Percentiles rank a stretch among this genome's conserved stretches.
Conservation (phyloP, 2,113 vertebrate species). For the Eretmodus cyanostictus region DNA sequence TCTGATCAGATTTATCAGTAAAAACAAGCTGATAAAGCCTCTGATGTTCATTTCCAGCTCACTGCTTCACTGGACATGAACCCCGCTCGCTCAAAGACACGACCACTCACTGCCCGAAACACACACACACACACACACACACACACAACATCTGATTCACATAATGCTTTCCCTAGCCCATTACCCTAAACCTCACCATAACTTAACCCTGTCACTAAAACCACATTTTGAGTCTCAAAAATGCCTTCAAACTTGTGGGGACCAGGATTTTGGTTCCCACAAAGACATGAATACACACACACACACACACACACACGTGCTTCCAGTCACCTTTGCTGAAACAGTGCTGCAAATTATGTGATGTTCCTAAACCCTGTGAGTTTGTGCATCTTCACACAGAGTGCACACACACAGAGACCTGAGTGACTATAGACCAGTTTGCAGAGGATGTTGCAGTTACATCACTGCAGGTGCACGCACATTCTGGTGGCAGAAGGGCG, state of each 20-base stretch:
- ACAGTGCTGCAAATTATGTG: not conserved
- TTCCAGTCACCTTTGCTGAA: not conserved
- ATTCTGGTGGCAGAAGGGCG: rapidly evolving
- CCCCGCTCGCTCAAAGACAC: not conserved
- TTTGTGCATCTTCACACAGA: not conserved
- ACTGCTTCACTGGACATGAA: rapidly evolving
- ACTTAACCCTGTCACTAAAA: not conserved
- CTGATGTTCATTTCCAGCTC: not conserved
- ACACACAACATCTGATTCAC: not conserved
- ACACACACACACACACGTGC: not conserved
- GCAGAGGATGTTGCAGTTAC: rapidly evolving
- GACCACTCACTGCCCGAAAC: not conserved
- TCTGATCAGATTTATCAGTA: not conserved
- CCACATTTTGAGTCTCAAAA: not conserved
- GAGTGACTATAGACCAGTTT: not conserved
- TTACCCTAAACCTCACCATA: not conserved
- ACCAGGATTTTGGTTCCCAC: not conserved
- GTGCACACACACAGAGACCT: not conserved
- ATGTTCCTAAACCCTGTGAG: not conserved
- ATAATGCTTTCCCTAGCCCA: not conserved
- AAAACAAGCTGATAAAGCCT: not conserved
- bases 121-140: not conserved
- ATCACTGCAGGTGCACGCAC: not conserved
- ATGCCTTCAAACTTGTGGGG: not conserved
- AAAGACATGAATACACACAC: not conserved